Evolutionary conservation across 2,797 vertebrate species (phyloP), one percentile per base, ranked within the genome.

Genomic region (Neoniphon sammara): DNA sequence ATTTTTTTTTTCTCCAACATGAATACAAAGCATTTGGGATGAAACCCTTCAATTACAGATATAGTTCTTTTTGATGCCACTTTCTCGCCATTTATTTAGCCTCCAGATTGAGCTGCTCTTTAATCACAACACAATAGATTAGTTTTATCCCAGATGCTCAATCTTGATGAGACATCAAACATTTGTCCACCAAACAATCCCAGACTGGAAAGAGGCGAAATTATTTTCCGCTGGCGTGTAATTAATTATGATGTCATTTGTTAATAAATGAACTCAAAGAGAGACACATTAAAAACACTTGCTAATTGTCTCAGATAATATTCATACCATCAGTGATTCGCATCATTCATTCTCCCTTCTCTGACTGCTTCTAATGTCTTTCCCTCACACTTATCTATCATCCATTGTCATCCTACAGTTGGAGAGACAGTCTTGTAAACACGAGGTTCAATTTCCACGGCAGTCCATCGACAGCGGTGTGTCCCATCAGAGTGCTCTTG

Each of bases 41-140:
- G 47, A 87, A 88, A 81, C 77, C 87, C 82, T 66, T 77, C 72
- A 80, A 80, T 88, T 84, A 85, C 87, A 88, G 81, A 79, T 62
- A 55, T 36, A 46, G 7, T 74, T 85, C 80, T 80, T 68, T 84
- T 67, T 68, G 30, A 56, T 64, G 70, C 30, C 70, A 86, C 81
- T 85, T 88, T 92, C 88, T 83, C 87, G 85, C 76, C 87, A 78
- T 88, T 83, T 81, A 84, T 90, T 89, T 80, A 73, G 80, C 78
- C 58, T n/a, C n/a, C 46, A 76, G 72, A 81, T 85, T 87, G 77
- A 83, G 83, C 79, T 5, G 1, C 66, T 71, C 89, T 92, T 91
- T 92, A 81, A 89, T 91, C 85, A 58, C 20, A 57, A 30, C 83
- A 87, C 83, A 88, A 78, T 85, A 85, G 87, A 89, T 87, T 87